Base-by-base conservation (phyloP, 2,888 invertebrate genomes). In the Noctua pronuba region DNA sequence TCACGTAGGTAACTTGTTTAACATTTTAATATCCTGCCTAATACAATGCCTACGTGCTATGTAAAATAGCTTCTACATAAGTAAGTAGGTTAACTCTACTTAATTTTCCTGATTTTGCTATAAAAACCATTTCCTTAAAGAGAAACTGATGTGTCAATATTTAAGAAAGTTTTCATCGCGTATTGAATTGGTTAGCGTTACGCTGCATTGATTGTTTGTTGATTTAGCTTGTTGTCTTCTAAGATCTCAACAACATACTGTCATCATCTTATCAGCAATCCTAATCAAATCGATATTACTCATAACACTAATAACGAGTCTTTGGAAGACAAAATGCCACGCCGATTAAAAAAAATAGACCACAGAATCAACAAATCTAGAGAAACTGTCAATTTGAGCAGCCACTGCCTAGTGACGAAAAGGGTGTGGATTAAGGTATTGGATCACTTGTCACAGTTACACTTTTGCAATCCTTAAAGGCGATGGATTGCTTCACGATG, bases 381-480 rank as follows among this genome's bases (percentile, higher is more conserved):
- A 71, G n/a, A 16, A n/a, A 21, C 8, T 8, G 2, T 1, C 21
- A 70, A 4, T 2, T 7, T 10, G 10, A 16, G 4, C 24, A 52
- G 44, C 11, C 18, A 16, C n/a, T 46, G 18, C 18, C 46, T 46
- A 52, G 11, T 24, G 28, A 68, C 24, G 35, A 84, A n/a, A 21
- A 49, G 31, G 38, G 52, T 28, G 41, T 35, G 38, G 16, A 44
- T 55, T 35, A 52, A 35, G 44, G 46, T 46, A 73, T 58, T 55
- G 38, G 62, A 62, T 67, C 78, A 67, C 65, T 60, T 73, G 60
- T 73, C 72, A 68, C 67, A 62, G 68, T 73, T 76, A 75, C 68
- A 73, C 38, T 84, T 86, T 81, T 75, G 84, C 75, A 80, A 86
- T 79, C 46, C 52, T 76, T 65, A 35, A 77, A 76, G 65, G 72